A percentile compares a stretch with the other conserved stretches of the same genome.
Evolutionary conservation across 30 jellyfish, hydroid and myxozoan species (phyloP).

Genomic region (Aurelia aurita complex sp. Pacific): DNA sequence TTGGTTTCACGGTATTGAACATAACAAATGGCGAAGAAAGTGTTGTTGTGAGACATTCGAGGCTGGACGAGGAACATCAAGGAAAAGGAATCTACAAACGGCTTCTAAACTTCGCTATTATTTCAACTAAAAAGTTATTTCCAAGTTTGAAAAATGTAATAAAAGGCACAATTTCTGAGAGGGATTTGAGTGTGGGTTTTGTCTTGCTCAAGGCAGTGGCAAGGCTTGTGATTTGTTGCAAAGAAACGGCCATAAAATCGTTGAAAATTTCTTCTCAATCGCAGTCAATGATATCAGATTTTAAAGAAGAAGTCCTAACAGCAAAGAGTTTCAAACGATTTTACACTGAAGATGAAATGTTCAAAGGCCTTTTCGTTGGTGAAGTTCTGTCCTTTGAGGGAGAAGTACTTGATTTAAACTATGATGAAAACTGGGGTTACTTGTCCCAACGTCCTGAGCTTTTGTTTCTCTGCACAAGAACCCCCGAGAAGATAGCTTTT

Average conservation of each 20-base stretch:
- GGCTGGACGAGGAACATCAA: neutral
- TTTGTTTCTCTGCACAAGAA: neutral
- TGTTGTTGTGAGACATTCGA: neutral
- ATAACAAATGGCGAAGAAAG: neutral
- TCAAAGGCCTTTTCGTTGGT: neutral
- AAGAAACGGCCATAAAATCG: no score
- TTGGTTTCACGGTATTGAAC: neutral
- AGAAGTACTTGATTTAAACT: neutral
- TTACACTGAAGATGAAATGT: neutral
- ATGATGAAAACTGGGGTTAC: neutral
- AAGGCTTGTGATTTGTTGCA: neutral
- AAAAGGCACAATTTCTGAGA: neutral
- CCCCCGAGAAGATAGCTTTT: neutral
- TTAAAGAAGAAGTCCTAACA: neutral
- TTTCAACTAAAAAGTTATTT: neutral
- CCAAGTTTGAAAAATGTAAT: neutral
- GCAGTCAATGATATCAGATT: neutral
- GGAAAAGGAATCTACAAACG: neutral
- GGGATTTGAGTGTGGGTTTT: neutral
- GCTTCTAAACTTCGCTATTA: neutral
- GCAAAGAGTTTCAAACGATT: neutral
- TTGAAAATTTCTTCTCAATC: no score
- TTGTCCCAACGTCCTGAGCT: neutral
- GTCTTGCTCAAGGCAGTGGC: neutral
- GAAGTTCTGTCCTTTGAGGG: neutral